Evolutionary conservation across 2,888 invertebrate species (phyloP), one percentile per base, ranked within the genome.

Genomic region (Flabesymbios commensalis): DNA sequence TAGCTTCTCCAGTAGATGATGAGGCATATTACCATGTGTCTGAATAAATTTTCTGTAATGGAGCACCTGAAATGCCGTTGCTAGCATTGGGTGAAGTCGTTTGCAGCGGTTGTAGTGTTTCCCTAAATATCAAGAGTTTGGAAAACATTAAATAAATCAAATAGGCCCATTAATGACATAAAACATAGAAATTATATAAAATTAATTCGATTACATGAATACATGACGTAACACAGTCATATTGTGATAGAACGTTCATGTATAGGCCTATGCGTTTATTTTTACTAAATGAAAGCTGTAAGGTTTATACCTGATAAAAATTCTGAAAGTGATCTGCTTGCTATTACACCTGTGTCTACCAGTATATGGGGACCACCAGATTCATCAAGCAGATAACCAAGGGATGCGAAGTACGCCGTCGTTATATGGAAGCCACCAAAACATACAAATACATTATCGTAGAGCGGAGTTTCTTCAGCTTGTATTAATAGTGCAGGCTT

Each of bases 41-140:
- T 10, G 28, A 7, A 65, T 52, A 43, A 64, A 70, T 19, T n/a
- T 28, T 22, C 52, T 31, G 41, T 64, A 65, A 41, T 70, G 69
- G 14, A 67, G 61, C 14, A 26, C 45, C 39, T 52, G 52, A 24
- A 70, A 57, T 28, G 68, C 64, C 14, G 49, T 52, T 3, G 53
- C 59, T 3, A 70, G 45, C 3, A 71, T 7, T 29, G 63, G 64
- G 43, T 70, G 70, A 2, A 71, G 29, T 14, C 68, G 32, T 52
- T 69, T 70, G 43, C 70, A 69, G 7, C 53, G 53, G 28, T 69
- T 70, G 31, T 57, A 70, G 33, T 67, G 62, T 36, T 65, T 65
- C 10, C 63, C 65, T n/a, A n/a, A n/a, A n/a, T n/a, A n/a, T n/a
- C n/a, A n/a, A n/a, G n/a, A n/a, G n/a, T n/a, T n/a, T n/a, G n/a